Percentiles rank a stretch among this genome's conserved stretches.
These are phyloP conservation scores for Eupithecia exiguata DNA, from an alignment of 2,888 invertebrate genomes.

Conservation along the genomic window DNA sequence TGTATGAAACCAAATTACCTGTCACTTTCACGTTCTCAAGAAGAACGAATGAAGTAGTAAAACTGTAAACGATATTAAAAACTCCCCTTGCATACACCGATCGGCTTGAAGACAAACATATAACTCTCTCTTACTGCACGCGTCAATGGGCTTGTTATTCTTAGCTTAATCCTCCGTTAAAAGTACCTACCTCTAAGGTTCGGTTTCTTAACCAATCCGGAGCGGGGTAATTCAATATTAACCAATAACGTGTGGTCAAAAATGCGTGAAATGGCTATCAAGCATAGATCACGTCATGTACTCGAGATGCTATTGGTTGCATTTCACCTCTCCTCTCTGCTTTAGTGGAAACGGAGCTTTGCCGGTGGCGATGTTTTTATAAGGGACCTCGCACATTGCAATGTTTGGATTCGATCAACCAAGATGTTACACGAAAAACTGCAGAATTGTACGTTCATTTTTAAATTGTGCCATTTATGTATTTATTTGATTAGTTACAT, in stretches of 20 bases:
- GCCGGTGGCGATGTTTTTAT: slow-evolving; percentile 59
- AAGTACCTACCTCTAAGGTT: neutral
- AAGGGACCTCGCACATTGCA: slow-evolving; percentile 56
- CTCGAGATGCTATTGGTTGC: neutral
- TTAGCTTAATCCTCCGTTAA: slow-evolving; percentile 44
- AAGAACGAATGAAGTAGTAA: slow-evolving; percentile 24
- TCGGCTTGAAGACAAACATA: slow-evolving; percentile 44
- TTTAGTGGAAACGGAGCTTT: neutral
- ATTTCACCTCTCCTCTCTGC: neutral
- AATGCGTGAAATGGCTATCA: neutral
- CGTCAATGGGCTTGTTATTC: slow-evolving; percentile 58
- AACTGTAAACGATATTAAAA: slow-evolving; percentile 24
- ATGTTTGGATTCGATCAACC: slow-evolving; percentile 68
- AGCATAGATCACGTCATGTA: neutral
- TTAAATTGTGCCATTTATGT: neutral
- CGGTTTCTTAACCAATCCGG: neutral
- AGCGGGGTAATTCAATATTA: neutral
- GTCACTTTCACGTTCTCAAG: neutral
- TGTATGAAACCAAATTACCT: neutral
- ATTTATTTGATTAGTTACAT: neutral
- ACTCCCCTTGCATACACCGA: slow-evolving; percentile 33
- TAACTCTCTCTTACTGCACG: slow-evolving; percentile 49
- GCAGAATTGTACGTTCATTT: neutral
- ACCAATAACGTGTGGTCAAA: neutral
- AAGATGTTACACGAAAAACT: slow-evolving; percentile 26